Evolutionary conservation across 2,797 vertebrate species (phyloP).

Genomic region (Merluccius polli): DNA sequence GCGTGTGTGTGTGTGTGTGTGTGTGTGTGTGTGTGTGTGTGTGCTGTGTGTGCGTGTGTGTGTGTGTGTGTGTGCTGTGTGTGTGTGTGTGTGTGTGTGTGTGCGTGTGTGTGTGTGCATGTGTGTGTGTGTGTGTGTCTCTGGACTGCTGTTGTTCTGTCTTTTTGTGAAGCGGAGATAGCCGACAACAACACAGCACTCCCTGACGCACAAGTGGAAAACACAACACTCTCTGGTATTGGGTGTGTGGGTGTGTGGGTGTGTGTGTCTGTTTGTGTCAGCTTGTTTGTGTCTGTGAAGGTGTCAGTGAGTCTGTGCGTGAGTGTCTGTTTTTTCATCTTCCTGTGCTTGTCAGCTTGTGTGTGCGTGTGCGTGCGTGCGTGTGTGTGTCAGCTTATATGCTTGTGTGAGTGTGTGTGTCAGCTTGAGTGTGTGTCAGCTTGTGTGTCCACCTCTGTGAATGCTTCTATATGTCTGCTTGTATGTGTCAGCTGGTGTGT

Average conservation of each 20-base stretch:
- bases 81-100: too few relatives aligned
- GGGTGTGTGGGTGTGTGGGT: not conserved
- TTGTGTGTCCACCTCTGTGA: not conserved
- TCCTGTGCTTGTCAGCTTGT: not conserved
- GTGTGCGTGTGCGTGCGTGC: not conserved
- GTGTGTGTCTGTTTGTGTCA: not conserved
- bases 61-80: too few relatives aligned
- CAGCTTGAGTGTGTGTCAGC: not conserved
- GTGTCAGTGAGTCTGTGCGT: not conserved
- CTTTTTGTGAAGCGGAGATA: slow-evolving; percentile 46
- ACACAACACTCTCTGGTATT: not conserved
- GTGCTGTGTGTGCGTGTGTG: too few relatives aligned
- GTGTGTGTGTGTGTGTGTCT: not conserved
- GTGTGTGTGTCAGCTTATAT: not conserved
- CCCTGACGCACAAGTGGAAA: not conserved
- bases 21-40: too few relatives aligned
- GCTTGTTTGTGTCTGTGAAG: not conserved
- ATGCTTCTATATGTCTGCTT: too few relatives aligned
- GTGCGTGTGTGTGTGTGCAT: too few relatives aligned
- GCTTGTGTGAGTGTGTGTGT: not conserved
- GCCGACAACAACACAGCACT: not conserved
- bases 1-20: slow-evolving; percentile 12
- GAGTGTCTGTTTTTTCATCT: not conserved
- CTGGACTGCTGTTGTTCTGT: slow-evolving; percentile 36
- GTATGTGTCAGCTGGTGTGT: not conserved